Conservation (phyloP, 37 sponge, comb jelly and placozoan species). For the Diacarnus erythraeanus region DNA sequence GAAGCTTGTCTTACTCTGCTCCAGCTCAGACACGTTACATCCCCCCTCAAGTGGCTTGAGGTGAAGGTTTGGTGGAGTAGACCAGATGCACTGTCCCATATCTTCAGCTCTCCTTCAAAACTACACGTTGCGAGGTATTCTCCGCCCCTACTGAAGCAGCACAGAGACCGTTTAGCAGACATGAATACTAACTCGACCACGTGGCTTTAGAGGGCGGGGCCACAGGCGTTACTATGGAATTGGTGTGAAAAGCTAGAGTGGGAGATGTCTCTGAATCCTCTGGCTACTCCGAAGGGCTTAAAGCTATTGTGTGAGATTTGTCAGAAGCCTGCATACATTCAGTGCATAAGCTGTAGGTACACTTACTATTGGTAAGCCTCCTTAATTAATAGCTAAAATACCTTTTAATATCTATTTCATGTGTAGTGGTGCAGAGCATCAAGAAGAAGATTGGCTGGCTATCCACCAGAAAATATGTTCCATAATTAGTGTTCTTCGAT, state of each 20-base stretch:
- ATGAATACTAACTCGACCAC: background rate
- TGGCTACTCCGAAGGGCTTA: conserved; percentile 78
- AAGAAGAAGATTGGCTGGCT: conserved; percentile 61
- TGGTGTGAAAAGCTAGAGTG: too few species aligned
- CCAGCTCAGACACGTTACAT: conserved; percentile 6
- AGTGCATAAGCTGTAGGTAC: conserved; percentile 75
- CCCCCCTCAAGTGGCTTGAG: background rate
- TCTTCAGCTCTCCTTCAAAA: conserved; percentile 28
- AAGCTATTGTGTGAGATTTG: conserved; percentile 81
- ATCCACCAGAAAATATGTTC: conserved; percentile 78
- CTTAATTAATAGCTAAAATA: background rate
- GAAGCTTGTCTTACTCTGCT: background rate
- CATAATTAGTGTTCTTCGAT: conserved; percentile 40
- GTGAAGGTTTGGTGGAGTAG: conserved; percentile 1
- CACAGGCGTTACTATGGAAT: background rate
- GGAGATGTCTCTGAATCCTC: conserved; percentile 70
- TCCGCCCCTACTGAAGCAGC: conserved; percentile 8
- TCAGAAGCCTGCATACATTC: conserved; percentile 79
- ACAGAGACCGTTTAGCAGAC: background rate
- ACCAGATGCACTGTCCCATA: conserved; percentile 22
- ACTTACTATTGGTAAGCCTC: conserved; percentile 77
- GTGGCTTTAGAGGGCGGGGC: background rate
- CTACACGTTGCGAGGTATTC: background rate
- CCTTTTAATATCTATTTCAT: background rate
- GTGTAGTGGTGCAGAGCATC: conserved; percentile 61